Evolutionary conservation across 2,888 invertebrate species (phyloP), one percentile per base, ranked within the genome.

Genomic region (Trilocha varians): DNA sequence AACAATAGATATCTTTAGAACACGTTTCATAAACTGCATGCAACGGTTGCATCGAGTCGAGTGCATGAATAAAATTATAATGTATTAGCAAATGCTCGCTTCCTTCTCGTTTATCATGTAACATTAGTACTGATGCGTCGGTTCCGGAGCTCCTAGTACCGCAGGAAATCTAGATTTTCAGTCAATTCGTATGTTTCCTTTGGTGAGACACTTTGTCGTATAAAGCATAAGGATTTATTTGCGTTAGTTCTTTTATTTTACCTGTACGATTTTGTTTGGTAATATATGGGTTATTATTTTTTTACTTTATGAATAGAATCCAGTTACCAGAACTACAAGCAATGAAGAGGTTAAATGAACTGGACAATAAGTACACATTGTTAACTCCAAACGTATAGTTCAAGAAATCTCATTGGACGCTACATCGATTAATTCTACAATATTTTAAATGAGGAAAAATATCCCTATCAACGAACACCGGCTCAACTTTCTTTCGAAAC

Each of bases 31-130:
- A 76, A 77, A 73, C 70, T 59, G 25, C 25, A 25, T 6, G 8
- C 25, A 25, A 44, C 49, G 52, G 49, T 46, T 53, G 46, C 49
- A n/a, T 38, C 38, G 32, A 54, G 52, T 48, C 36, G 45, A 46
- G 46, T 62, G 65, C 65, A 73, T 78, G 78, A 78, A 80, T 80
- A 78, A 76, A 78, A 78, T 79, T 70, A 74, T 78, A 75, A 78
- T 78, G 70, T 75, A 78, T 79, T 71, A 72, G n/a, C 65, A 58
- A 55, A 58, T 53, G 51, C 59, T 64, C 62, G 66, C 64, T 69
- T 70, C 66, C 62, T 57, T 60, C 50, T 59, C 63, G 59, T 60
- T 70, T 65, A 70, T 70, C 70, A 70, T 70, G 70, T 64, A 63
- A 71, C 72, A 75, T 68, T 60, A 55, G 57, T 57, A 45, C 54